phyloP scores from a whole-genome alignment of 2,797 vertebrate genomes.

The Fistularia commersonii region DNA sequence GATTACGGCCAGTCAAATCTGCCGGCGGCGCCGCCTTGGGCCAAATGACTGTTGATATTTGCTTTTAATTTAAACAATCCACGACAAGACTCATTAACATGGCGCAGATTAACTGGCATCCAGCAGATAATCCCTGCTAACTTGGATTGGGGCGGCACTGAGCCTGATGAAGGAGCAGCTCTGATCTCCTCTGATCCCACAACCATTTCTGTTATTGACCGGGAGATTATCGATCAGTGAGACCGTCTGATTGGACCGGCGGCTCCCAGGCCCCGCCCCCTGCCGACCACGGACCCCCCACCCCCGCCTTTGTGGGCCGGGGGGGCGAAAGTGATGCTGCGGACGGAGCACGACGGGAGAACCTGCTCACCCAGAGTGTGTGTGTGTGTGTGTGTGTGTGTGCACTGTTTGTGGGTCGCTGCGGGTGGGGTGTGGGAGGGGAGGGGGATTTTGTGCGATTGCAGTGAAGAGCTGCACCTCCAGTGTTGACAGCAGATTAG shows the following conservation, averaged over 20 bases:
- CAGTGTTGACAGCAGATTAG: conserved; percentile 26
- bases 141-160: conserved; percentile 70
- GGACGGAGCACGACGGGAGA: too few relatives aligned
- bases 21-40: conserved; percentile 48
- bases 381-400: too few relatives aligned
- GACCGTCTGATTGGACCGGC: too few relatives aligned
- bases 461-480: conserved; percentile 13
- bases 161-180: conserved; percentile 58
- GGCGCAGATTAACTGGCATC: conserved; percentile 72
- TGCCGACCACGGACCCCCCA: too few relatives aligned
- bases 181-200: conserved; percentile 13
- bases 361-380: too few relatives aligned
- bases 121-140: conserved; percentile 74
- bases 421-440: too few relatives aligned
- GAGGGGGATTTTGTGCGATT: conserved; percentile 8
- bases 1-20: conserved; percentile 52
- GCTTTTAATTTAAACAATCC: conserved; percentile 81
- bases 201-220: neutral
- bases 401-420: too few relatives aligned
- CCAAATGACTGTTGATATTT: conserved; percentile 78
- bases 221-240: too few relatives aligned
- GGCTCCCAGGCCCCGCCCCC: too few relatives aligned
- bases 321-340: too few relatives aligned
- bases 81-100: conserved; percentile 79
- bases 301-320: too few relatives aligned